Conservation (phyloP, 2,797 vertebrate species). For the Enoplosus armatus region DNA sequence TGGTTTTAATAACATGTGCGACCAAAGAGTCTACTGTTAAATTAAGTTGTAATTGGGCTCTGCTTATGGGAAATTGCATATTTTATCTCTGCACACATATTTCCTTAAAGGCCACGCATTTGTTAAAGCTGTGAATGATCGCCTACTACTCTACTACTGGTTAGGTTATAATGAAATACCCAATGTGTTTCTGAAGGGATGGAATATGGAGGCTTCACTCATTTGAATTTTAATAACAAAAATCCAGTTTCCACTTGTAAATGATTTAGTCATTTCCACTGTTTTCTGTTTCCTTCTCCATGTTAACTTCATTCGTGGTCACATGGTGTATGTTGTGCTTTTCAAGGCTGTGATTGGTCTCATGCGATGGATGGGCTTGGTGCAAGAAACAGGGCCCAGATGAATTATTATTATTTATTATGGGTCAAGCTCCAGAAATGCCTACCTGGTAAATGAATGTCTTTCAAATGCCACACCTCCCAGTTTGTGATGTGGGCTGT, state of each 20-base stretch:
- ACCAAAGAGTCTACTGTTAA: constrained; percentile 9
- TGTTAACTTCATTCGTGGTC: not conserved
- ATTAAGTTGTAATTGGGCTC: constrained; percentile 16
- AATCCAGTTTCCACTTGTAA: no score
- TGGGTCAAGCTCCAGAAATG: no score
- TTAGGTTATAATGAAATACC: not conserved
- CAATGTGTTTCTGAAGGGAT: not conserved
- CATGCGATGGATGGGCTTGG: not conserved
- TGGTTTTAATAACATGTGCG: constrained; percentile 37
- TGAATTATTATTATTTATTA: no score
- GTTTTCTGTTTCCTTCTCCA: not conserved
- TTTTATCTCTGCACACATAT: constrained; percentile 3
- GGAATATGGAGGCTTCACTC: not conserved
- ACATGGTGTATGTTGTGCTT: not conserved
- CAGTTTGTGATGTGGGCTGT: no score
- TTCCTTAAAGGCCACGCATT: no score
- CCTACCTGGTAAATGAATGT: no score
- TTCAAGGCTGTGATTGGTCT: not conserved
- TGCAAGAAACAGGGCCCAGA: no score
- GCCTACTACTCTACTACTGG: not conserved
- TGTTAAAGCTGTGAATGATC: constrained; percentile 9
- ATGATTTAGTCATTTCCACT: no score
- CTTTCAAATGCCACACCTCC: no score
- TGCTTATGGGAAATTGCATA: constrained; percentile 12
- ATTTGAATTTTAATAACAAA: not conserved